Percentiles rank a stretch among this genome's conserved stretches.
Conservation (phyloP, 2,888 invertebrate species). For the Pammene fasciana region DNA sequence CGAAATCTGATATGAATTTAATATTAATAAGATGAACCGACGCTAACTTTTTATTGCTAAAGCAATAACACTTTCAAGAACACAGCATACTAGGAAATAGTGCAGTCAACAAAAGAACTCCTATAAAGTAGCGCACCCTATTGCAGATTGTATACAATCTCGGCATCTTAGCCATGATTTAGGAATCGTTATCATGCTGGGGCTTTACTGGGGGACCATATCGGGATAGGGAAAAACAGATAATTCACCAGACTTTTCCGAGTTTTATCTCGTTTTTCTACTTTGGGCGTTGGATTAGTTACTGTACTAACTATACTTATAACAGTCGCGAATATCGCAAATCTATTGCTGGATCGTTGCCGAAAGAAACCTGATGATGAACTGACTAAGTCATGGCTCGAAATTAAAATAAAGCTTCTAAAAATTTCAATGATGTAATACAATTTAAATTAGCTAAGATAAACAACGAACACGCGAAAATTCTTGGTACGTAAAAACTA, state of each 20-base stretch:
- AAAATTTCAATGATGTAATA: no score
- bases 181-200: slow-evolving; percentile 40
- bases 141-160: slow-evolving; percentile 33
- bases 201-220: slow-evolving; percentile 36
- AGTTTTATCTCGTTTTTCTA: slow-evolving; percentile 34
- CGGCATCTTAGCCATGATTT: slow-evolving; percentile 42
- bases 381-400: not conserved
- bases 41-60: not conserved
- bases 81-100: not conserved
- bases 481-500: no score
- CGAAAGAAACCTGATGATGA: not conserved
- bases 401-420: no score
- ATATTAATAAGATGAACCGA: not conserved
- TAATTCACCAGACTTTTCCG: slow-evolving; percentile 36
- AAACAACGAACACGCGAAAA: no score
- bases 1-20: not conserved
- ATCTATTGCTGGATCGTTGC: not conserved
- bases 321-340: not conserved
- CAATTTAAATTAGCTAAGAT: no score
- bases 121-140: slow-evolving; percentile 19
- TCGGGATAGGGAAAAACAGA: slow-evolving; percentile 34
- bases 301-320: slow-evolving; percentile 3
- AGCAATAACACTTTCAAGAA: not conserved
- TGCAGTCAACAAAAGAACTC: slow-evolving; percentile 19
- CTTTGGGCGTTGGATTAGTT: slow-evolving; percentile 14